Evolutionary conservation across 2,888 invertebrate genomes (phyloP).

Genomic region (Caenorhabditis auriculariae): DNA sequence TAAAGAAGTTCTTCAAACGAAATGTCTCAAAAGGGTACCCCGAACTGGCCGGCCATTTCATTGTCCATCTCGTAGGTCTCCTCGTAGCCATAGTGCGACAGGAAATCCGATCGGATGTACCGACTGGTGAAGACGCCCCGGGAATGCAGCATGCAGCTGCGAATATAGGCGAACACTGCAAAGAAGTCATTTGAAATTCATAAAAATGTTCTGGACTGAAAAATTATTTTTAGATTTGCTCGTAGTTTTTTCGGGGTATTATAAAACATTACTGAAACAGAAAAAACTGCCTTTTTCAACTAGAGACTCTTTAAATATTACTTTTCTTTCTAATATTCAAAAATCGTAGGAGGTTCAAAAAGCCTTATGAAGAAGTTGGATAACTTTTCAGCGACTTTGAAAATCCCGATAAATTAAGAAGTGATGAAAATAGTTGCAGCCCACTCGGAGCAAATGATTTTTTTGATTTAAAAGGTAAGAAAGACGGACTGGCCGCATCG

Average conservation of each 20-base stretch:
- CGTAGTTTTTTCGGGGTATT: no score
- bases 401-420: no score
- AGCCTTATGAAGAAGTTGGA: no score
- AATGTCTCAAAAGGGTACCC: conserved; percentile 20
- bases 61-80: conserved; percentile 30
- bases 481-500: conserved; percentile 26
- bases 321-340: background rate
- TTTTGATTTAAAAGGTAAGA: no score
- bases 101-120: conserved; percentile 29
- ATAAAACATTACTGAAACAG: no score
- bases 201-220: no score
- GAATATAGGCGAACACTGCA: conserved; percentile 38
- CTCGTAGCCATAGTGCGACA: conserved; percentile 25
- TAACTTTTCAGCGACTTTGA: no score
- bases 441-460: no score
- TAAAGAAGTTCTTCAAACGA: background rate
- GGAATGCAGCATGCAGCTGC: conserved; percentile 37
- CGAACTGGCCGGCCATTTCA: conserved; percentile 26
- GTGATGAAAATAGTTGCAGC: no score
- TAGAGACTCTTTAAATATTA: background rate
- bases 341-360: no score
- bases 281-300: background rate
- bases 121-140: conserved; percentile 30
- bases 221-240: conserved; percentile 5
- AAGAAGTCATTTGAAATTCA: background rate